phyloP scores from a whole-genome alignment of 2,113 vertebrate genomes.

The Eleginops maclovinus region DNA sequence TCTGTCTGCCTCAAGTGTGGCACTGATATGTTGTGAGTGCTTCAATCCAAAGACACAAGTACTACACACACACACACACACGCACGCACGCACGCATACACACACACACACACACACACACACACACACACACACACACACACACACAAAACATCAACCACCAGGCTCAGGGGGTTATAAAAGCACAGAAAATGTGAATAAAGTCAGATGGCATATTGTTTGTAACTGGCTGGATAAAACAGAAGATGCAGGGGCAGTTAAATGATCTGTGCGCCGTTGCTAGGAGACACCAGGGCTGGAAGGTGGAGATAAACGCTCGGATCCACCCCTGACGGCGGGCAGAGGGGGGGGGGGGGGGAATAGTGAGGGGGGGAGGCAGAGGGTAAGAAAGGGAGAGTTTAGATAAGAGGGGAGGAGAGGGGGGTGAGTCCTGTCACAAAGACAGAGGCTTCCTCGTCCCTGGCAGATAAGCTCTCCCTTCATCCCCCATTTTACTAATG shows the following conservation, averaged over 20 bases:
- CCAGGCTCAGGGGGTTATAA: slow-evolving; percentile 4
- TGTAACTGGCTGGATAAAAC: slow-evolving; percentile 49
- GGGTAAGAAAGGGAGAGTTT: slow-evolving; percentile 40
- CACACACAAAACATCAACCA: background rate
- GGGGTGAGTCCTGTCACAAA: slow-evolving; percentile 45
- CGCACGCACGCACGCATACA: no score
- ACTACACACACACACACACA: background rate
- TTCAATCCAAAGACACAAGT: slow-evolving; percentile 45
- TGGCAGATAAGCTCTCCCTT: slow-evolving; percentile 48
- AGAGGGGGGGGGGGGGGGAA: slow-evolving; percentile 49
- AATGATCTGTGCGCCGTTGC: slow-evolving; percentile 84
- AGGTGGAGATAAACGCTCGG: slow-evolving; percentile 81
- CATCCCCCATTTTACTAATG: background rate
- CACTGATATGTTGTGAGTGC: slow-evolving; percentile 71
- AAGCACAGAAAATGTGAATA: slow-evolving; percentile 50
- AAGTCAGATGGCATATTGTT: slow-evolving; percentile 46
- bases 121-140: no score
- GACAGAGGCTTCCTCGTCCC: slow-evolving; percentile 43
- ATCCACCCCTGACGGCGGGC: slow-evolving; percentile 71
- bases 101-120: no score
- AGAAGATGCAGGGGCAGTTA: slow-evolving; percentile 69
- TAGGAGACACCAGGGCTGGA: slow-evolving; percentile 84
- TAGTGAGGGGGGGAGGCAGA: slow-evolving; percentile 31
- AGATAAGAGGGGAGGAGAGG: slow-evolving; percentile 6
- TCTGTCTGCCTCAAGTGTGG: slow-evolving; percentile 68